Percentiles rank a stretch among this genome's conserved stretches.
phyloP scores from a whole-genome alignment of 2,797 vertebrate species.

The Takifugu ocellatus region DNA sequence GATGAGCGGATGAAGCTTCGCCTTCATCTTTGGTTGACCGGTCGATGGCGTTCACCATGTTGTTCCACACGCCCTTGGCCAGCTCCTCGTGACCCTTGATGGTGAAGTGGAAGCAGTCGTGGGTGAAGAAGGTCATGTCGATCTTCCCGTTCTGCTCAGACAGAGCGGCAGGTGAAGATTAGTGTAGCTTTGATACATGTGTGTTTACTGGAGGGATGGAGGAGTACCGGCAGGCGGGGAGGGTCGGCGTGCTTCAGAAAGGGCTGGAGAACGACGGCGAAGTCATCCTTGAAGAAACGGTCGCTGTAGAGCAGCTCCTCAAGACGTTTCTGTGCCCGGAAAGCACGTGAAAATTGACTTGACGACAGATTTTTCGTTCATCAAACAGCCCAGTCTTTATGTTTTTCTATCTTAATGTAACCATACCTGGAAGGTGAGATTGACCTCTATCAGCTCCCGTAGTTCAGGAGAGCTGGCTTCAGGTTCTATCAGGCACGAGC shows the following conservation, averaged over 20 bases:
- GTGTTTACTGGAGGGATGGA: background rate
- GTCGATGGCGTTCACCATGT: slow-evolving; percentile 72
- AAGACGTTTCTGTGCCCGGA: slow-evolving; percentile 63
- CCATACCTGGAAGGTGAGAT: slow-evolving; percentile 78
- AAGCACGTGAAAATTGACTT: background rate
- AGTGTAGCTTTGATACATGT: background rate
- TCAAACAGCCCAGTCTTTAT: too few species aligned
- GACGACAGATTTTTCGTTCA: background rate
- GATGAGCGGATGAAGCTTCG: background rate
- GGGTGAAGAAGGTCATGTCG: slow-evolving; percentile 80
- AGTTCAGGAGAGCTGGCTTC: slow-evolving; percentile 65
- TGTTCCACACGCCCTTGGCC: slow-evolving; percentile 83
- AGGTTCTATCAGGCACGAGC: slow-evolving; percentile 76
- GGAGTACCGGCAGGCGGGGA: slow-evolving; percentile 72
- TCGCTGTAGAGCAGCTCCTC: slow-evolving; percentile 70
- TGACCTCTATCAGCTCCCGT: slow-evolving; percentile 71
- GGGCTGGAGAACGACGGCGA: slow-evolving; percentile 80
- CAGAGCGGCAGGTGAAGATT: slow-evolving; percentile 9
- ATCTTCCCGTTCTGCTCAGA: slow-evolving; percentile 73
- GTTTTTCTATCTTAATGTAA: background rate
- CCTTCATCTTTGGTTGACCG: slow-evolving; percentile 1
- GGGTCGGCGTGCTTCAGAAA: slow-evolving; percentile 75
- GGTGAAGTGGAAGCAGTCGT: slow-evolving; percentile 84
- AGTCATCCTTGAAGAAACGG: slow-evolving; percentile 77
- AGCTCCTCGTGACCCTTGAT: slow-evolving; percentile 82